Evolutionary conservation across 2,113 vertebrate species (phyloP).

Genomic region (Chaetorhynchus papuensis): DNA sequence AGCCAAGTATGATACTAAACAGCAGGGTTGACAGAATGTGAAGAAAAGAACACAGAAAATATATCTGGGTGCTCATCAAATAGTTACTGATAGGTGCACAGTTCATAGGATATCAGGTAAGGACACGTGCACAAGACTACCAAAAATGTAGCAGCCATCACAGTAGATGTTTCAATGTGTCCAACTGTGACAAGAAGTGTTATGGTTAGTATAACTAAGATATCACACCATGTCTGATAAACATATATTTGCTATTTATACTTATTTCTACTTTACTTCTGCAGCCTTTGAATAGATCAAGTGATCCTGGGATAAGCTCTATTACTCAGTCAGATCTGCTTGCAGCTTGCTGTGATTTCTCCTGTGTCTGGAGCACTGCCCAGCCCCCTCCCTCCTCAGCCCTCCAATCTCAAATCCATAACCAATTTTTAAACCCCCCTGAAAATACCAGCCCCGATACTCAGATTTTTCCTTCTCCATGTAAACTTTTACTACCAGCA

Average conservation of each 20-base stretch:
- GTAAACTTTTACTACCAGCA: neutral
- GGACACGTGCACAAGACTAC: neutral
- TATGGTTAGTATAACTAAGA: neutral
- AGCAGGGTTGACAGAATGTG: neutral
- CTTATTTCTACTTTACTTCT: neutral
- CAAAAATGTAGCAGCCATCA: neutral
- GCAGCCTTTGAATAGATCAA: neutral
- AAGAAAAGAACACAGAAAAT: neutral
- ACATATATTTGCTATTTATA: neutral
- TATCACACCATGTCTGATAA: neutral
- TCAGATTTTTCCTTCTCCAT: neutral
- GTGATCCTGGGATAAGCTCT: neutral
- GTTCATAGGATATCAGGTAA: neutral
- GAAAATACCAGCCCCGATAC: neutral
- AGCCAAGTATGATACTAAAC: neutral
- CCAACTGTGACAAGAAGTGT: neutral
- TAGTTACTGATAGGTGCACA: neutral
- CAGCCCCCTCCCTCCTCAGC: neutral
- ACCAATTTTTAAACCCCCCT: neutral
- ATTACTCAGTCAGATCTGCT: neutral
- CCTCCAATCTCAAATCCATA: neutral
- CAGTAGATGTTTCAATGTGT: neutral
- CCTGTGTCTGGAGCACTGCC: fast-evolving
- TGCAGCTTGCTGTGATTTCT: neutral
- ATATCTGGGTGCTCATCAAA: neutral